Conservation (phyloP, 2,797 vertebrate genomes). For the Lepilemur septentrionalis region DNA sequence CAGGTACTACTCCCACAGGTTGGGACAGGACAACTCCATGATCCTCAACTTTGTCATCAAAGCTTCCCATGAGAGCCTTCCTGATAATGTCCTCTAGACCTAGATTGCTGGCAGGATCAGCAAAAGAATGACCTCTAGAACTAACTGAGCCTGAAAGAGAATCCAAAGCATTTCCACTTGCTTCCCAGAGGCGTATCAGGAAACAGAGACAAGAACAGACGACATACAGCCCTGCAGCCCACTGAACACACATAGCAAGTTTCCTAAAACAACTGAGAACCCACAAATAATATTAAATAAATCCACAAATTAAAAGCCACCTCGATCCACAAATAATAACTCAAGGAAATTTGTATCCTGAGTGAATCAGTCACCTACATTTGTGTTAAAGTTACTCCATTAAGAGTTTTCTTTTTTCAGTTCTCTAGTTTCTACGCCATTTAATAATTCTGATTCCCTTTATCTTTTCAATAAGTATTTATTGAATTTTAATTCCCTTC, state of each 20-base stretch:
- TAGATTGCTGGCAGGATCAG: conserved; percentile 97
- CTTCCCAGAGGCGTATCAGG: background rate
- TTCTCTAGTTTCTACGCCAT: background rate
- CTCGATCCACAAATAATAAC: background rate
- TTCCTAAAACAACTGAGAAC: background rate
- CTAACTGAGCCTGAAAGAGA: conserved; percentile 91
- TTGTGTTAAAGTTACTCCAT: background rate
- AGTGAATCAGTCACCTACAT: background rate
- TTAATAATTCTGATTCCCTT: background rate
- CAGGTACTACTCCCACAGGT: conserved; percentile 80
- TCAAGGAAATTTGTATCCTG: background rate
- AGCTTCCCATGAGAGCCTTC: conserved; percentile 98
- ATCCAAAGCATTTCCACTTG: background rate
- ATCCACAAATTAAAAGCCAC: too few species aligned
- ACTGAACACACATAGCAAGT: too few species aligned
- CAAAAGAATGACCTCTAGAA: conserved; percentile 94
- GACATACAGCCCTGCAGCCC: background rate
- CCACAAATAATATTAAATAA: background rate
- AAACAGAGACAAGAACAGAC: background rate
- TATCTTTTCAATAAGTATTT: background rate
- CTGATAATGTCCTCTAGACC: conserved; percentile 99
- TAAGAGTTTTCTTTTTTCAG: background rate
- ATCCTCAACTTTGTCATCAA: conserved; percentile 96
- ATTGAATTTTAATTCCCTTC: background rate
- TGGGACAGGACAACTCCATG: conserved; percentile 87